These are phyloP conservation scores for Aspidoscelis tigris DNA, from an alignment of 2,113 vertebrate species.

Conservation along the genomic window DNA sequence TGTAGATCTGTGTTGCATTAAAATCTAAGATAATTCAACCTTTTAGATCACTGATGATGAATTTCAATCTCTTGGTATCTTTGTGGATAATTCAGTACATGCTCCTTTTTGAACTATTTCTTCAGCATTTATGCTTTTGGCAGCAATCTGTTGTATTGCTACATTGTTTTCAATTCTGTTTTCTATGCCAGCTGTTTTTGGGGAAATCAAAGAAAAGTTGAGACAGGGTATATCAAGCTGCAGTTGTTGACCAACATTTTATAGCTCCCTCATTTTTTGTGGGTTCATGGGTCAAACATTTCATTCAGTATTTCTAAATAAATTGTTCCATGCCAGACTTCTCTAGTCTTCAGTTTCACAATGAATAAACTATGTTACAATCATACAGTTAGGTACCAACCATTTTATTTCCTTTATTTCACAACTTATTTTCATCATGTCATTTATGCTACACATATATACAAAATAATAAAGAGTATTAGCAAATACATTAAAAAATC, in stretches of 20 bases:
- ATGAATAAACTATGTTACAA: slow-evolving; percentile 9
- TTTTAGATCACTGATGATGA: slow-evolving; percentile 52
- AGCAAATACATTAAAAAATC: not conserved
- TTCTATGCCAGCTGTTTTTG: slow-evolving; percentile 64
- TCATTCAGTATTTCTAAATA: slow-evolving; percentile 39
- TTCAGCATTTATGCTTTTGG: slow-evolving; percentile 73
- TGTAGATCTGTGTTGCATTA: slow-evolving; percentile 53
- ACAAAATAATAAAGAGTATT: not conserved
- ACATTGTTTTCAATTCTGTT: slow-evolving; percentile 69
- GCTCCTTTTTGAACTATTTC: slow-evolving; percentile 64
- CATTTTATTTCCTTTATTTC: not conserved
- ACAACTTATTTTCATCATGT: not conserved
- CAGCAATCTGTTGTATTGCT: slow-evolving; percentile 48
- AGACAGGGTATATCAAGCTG: slow-evolving; percentile 66
- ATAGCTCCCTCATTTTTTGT: slow-evolving; percentile 42
- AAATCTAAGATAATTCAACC: slow-evolving; percentile 56
- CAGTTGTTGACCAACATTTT: slow-evolving; percentile 50
- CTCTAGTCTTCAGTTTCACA: slow-evolving; percentile 34
- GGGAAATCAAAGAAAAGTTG: slow-evolving; percentile 73
- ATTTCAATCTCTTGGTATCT: slow-evolving; percentile 62
- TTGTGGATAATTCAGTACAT: slow-evolving; percentile 68
- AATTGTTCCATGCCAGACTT: slow-evolving; percentile 25
- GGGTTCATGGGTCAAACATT: slow-evolving; percentile 38
- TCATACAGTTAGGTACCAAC: slow-evolving; percentile 46
- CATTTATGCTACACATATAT: not conserved